Percentiles rank a stretch among this genome's conserved stretches.
Conservation (phyloP, 2,888 invertebrate species). For the Dichetophora obliterata region DNA sequence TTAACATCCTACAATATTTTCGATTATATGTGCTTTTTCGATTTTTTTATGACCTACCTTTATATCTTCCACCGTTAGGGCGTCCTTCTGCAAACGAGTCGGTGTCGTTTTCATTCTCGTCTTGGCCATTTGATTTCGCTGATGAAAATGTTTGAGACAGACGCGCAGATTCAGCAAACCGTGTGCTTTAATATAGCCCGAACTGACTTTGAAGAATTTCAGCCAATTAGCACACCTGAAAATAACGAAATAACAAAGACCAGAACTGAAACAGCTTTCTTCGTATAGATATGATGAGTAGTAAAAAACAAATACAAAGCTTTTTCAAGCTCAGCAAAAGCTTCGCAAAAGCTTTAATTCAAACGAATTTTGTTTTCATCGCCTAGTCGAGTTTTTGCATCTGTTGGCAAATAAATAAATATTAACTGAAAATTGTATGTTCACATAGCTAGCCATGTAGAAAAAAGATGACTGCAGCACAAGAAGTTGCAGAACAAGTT, state of each 20-base stretch:
- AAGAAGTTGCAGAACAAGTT: conserved; percentile 55
- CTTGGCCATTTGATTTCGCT: conserved; percentile 60
- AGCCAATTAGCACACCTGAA: conserved; percentile 63
- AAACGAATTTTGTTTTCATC: not conserved
- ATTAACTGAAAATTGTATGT: not conserved
- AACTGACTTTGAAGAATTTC: conserved; percentile 58
- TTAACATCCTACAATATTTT: too few relatives aligned
- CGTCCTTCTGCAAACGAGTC: conserved; percentile 59
- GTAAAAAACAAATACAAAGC: too few relatives aligned
- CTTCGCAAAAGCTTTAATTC: not conserved
- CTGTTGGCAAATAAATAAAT: conserved; percentile 19
- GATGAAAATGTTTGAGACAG: conserved; percentile 59
- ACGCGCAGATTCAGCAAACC: conserved; percentile 44
- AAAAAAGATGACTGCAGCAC: not conserved
- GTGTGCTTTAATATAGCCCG: conserved; percentile 48
- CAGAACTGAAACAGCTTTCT: not conserved
- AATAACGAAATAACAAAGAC: conserved; percentile 17
- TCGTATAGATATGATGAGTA: not conserved
- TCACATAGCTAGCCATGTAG: not conserved
- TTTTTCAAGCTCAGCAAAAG: too few relatives aligned
- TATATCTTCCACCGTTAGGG: conserved; percentile 46
- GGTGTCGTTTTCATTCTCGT: conserved; percentile 66
- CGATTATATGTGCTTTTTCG: too few relatives aligned
- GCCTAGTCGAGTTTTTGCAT: conserved; percentile 10
- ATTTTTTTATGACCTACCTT: conserved; percentile 13